Percentiles rank a stretch among this genome's conserved stretches.
Conservation (phyloP, 2,888 invertebrate genomes). For the Spodoptera littoralis region DNA sequence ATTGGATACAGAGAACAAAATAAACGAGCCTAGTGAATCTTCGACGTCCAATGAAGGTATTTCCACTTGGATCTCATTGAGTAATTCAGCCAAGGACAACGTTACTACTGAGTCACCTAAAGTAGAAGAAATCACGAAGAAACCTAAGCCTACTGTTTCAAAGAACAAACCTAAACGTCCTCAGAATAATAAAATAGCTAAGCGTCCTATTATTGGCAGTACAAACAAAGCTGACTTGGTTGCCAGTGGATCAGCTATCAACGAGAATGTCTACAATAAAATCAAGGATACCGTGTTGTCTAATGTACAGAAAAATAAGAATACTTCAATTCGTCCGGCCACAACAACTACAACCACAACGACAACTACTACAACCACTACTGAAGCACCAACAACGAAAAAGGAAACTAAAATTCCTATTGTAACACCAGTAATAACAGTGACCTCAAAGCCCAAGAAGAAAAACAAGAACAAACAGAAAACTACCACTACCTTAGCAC, state of each 20-base stretch:
- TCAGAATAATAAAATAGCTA: slow-evolving; percentile 72
- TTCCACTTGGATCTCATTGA: slow-evolving; percentile 93
- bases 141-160: slow-evolving; percentile 70
- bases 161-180: slow-evolving; percentile 81
- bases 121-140: slow-evolving; percentile 73
- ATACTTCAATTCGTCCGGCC: slow-evolving; percentile 66
- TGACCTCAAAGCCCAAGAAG: slow-evolving; percentile 79
- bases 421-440: slow-evolving; percentile 61
- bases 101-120: slow-evolving; percentile 80
- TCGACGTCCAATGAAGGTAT: slow-evolving; percentile 91
- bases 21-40: slow-evolving; percentile 71
- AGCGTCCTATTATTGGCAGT: slow-evolving; percentile 82
- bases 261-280: slow-evolving; percentile 88
- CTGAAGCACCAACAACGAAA: slow-evolving; percentile 69
- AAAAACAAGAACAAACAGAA: slow-evolving; percentile 82
- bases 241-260: slow-evolving; percentile 83
- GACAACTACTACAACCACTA: slow-evolving; percentile 62
- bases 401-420: slow-evolving; percentile 71
- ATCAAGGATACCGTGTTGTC: slow-evolving; percentile 90
- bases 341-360: slow-evolving; percentile 63
- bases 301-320: slow-evolving; percentile 87
- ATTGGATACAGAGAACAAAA: slow-evolving; percentile 87
- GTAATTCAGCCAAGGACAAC: slow-evolving; percentile 80
- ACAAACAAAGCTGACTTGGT: slow-evolving; percentile 84
- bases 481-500: slow-evolving; percentile 66